Conservation (phyloP, 2,113 vertebrate genomes). For the Atherinomorus stipes region DNA sequence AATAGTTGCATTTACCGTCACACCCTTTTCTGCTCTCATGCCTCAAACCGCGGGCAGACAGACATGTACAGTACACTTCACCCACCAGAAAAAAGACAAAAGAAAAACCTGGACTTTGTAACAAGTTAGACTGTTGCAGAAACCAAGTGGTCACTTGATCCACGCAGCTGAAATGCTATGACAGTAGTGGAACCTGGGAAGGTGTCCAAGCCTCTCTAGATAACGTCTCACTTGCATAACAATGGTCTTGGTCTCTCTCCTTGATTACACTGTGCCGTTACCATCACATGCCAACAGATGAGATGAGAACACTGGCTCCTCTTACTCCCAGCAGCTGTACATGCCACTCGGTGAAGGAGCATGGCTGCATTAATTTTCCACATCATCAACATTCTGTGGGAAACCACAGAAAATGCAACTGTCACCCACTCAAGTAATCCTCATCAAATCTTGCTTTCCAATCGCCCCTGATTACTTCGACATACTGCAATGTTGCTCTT, state of each 20-base stretch:
- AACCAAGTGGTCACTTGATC: constrained; percentile 27
- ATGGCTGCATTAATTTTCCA: constrained; percentile 18
- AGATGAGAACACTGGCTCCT: neutral
- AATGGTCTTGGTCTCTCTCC: constrained; percentile 37
- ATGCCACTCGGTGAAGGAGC: neutral
- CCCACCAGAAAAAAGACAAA: constrained; percentile 12
- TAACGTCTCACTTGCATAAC: constrained; percentile 40
- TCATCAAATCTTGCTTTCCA: no score
- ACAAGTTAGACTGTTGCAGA: no score
- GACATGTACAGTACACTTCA: constrained; percentile 3
- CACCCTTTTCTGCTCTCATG: constrained; percentile 11
- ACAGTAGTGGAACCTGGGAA: constrained; percentile 58
- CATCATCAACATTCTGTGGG: neutral
- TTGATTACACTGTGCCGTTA: constrained; percentile 42
- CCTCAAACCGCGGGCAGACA: constrained; percentile 32
- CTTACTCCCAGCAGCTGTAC: neutral
- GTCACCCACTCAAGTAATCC: no score
- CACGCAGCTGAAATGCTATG: constrained; percentile 10
- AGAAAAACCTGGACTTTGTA: no score
- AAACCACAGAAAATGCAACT: neutral
- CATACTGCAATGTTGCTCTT: no score
- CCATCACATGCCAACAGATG: constrained; percentile 21
- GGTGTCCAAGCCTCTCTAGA: constrained; percentile 49
- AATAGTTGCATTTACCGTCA: constrained; percentile 15
- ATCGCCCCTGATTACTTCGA: no score